Evolutionary conservation across 2,797 vertebrate species (phyloP).

Genomic region (Cichlasoma orientale): DNA sequence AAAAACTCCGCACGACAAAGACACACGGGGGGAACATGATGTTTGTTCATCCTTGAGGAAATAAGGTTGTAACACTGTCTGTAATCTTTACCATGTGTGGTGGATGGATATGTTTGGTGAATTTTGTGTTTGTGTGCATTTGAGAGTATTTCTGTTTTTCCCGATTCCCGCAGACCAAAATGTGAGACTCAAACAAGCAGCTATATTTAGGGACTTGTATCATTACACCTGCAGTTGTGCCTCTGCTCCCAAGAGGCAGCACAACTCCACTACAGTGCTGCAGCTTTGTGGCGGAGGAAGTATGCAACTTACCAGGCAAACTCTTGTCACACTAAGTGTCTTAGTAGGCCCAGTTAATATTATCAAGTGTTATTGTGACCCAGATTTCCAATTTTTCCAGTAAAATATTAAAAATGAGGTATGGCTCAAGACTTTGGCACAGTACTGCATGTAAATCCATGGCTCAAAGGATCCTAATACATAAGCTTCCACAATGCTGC

Average conservation of each 20-base stretch:
- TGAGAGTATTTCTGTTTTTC: conserved; percentile 9
- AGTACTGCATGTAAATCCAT: no score
- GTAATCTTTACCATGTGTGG: not conserved
- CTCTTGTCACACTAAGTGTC: not conserved
- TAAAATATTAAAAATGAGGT: no score
- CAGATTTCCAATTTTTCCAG: not conserved
- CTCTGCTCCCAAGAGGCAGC: conserved; percentile 37
- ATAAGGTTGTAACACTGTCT: not conserved
- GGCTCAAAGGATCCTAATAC: no score
- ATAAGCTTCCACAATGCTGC: no score
- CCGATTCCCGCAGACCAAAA: not conserved
- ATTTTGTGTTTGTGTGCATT: not conserved
- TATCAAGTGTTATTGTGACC: not conserved
- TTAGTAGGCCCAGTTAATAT: not conserved
- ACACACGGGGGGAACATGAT: not conserved
- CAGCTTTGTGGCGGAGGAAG: not conserved
- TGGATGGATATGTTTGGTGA: not conserved
- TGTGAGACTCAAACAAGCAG: conserved; percentile 29
- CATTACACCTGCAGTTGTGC: conserved; percentile 26
- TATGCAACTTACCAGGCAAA: conserved; percentile 4
- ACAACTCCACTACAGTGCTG: not conserved
- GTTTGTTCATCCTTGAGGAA: not conserved
- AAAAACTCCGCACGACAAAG: conserved; percentile 6
- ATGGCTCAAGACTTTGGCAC: no score
- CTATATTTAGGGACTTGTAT: conserved; percentile 50